Evolutionary conservation across 2,888 invertebrate species (phyloP).

Genomic region (Dynastes grantii): DNA sequence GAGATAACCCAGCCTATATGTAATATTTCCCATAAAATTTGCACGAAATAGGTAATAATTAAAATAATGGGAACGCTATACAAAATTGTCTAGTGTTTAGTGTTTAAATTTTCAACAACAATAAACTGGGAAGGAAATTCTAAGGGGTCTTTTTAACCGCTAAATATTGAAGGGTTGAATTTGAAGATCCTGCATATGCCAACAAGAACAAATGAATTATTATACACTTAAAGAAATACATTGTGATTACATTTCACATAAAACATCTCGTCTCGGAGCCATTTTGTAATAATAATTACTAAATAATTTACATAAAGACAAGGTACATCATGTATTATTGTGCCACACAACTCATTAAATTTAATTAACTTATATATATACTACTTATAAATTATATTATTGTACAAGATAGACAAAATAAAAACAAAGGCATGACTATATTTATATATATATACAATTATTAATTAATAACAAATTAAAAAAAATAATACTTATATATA

Average conservation of each 20-base stretch:
- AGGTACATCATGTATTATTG: constrained; percentile 48
- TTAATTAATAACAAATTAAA: constrained; percentile 55
- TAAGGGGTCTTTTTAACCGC: no score
- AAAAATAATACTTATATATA: constrained; percentile 65
- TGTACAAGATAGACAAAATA: constrained; percentile 34
- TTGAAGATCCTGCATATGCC: no score
- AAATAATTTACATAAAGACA: constrained; percentile 50
- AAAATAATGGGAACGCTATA: no score
- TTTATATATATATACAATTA: constrained; percentile 64
- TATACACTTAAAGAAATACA: constrained; percentile 22
- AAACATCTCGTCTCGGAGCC: constrained; percentile 56
- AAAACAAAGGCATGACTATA: constrained; percentile 65
- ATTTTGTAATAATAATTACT: constrained; percentile 29
- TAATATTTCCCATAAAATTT: no score
- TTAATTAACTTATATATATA: constrained; percentile 54
- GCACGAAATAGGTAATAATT: no score
- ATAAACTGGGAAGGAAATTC: no score
- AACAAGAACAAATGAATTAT: not conserved
- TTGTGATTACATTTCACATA: constrained; percentile 36
- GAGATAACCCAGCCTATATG: no score
- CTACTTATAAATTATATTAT: constrained; percentile 41
- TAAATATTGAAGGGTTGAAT: no score
- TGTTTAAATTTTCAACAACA: no score
- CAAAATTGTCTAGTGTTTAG: no score
- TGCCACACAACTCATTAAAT: constrained; percentile 52